Evolutionary conservation across 1,140 invertebrate genomes (phyloP), one percentile per base, ranked within the genome.

Genomic region (Drosophila carrolli): DNA sequence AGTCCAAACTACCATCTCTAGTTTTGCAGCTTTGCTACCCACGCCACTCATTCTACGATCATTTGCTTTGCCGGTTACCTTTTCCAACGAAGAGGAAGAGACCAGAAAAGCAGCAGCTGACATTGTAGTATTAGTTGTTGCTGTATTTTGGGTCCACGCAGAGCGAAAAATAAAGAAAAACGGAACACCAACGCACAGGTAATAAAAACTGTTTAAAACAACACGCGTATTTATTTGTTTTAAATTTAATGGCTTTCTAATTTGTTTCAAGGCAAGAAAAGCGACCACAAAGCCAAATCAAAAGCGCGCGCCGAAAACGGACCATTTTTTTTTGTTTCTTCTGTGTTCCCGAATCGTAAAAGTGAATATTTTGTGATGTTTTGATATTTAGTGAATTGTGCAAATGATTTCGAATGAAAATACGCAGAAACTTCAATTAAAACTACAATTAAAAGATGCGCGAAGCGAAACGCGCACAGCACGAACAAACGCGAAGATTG

Each of bases 121-220:
- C 70, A 81, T 50, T 58, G 35, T 47, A 78, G 10, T 53, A 37
- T 29, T 48, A 60, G 19, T 53, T 43, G 43, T 58, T 40, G 37
- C 41, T 51, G 46, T 35, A 40, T 65, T 57, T 62, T 50, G 58
- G 29, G 41, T 41, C 37, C 48, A 57, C 44, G 48, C 14, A 32
- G 14, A 37, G 41, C 9, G 43, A 35, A 44, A 27, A 43, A 13
- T 5, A n/a, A 19, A 56, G 29, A 50, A 23, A n/a, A 51, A n/a
- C 57, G 55, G 9, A 48, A 79, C 61, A 56, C 61, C 63, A 71
- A 86, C 75, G 82, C 66, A 79, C 83, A 86, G 84, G 83, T 89
- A 88, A 86, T 86, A 86, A 86, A 86, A 86, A 51, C 54, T 89
- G 84, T 90, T 89, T 89, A 90, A 90, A 86, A 81, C 55, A 91